phyloP scores from a whole-genome alignment of 2,888 invertebrate genomes.

The Harpagoxenus sublaevis region DNA sequence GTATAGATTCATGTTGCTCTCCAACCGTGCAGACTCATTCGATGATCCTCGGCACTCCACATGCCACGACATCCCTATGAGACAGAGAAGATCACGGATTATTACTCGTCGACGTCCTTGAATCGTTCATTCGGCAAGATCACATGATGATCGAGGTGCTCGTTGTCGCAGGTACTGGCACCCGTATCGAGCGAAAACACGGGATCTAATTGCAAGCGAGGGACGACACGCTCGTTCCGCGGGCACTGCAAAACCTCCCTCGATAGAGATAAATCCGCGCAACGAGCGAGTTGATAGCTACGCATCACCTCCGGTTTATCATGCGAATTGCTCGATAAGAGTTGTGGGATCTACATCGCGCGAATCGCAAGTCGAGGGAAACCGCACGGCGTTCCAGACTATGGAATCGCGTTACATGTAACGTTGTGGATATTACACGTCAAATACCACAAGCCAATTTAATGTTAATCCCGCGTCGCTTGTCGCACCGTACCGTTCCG shows the following conservation, averaged over 20 bases:
- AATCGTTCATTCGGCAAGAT: not conserved
- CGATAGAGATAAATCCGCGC: slow-evolving; percentile 9
- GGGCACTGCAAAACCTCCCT: not conserved
- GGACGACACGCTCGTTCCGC: not conserved
- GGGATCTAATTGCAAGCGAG: not conserved
- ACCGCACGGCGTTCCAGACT: too few relatives aligned
- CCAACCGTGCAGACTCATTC: slow-evolving; percentile 23
- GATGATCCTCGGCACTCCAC: slow-evolving; percentile 13
- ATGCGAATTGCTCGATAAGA: not conserved
- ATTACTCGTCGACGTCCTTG: not conserved
- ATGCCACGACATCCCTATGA: slow-evolving; percentile 66
- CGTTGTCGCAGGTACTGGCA: not conserved
- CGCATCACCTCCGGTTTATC: not conserved
- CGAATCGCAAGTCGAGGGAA: not conserved
- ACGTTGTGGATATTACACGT: too few relatives aligned
- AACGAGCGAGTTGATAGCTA: slow-evolving; percentile 6
- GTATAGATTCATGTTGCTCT: slow-evolving; percentile 52
- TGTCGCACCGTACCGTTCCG: too few relatives aligned
- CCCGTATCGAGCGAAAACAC: not conserved
- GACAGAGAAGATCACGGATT: slow-evolving; percentile 38
- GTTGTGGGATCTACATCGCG: not conserved
- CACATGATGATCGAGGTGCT: not conserved
- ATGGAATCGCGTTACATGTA: too few relatives aligned
- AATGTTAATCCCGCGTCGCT: too few relatives aligned
- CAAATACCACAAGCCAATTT: too few relatives aligned